Evolutionary conservation across 1,140 invertebrate species (phyloP), one percentile per base, ranked within the genome.

Genomic region (Leguminivora glycinivorella): DNA sequence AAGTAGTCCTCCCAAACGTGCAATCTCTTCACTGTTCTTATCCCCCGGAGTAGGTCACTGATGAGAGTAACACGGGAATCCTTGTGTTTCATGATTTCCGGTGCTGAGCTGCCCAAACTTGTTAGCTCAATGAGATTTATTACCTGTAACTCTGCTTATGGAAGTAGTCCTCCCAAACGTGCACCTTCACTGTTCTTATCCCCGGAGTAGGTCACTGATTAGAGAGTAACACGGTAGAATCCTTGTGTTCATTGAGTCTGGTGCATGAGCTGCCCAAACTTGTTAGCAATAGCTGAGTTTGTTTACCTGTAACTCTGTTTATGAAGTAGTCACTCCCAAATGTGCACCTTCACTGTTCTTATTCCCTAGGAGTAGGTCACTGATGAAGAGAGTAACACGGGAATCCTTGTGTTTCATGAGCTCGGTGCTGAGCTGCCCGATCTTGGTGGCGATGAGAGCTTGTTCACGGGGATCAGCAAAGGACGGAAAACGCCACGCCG

Each of bases 401-500:
- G 94, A 88, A 92, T 99, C 99, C 93, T 99, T 99, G 75, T 95
- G 94, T 9, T 93, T 87, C 98, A 99, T 99, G 92, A 99, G 93
- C 83, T 96, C 95, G 70, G 93, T 95, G 82, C 98, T 99, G 17
- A 98, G 93, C 52, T 94, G 76, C 72, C 96, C 98, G 83, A 99
- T 99, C 93, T 98, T 97, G 75, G 95, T 95, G 2, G 98, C n/a
- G n/a, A n/a, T n/a, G n/a, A n/a, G n/a, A n/a, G 85, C 88, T 97
- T 96, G 89, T 99, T 99, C n/a, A 99, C 95, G 2, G 98, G 98
- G 82, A 99, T 98, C 6, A 99, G 89, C n/a, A n/a, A 34, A 99
- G 76, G 1, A 99, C 86, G 14, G 96, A 95, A 92, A 99, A 98
- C 2, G 91, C 88, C 1, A 99, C 92, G 5, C 98, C 99, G 63